phyloP scores from a whole-genome alignment of 2,113 vertebrate species.

The Geothlypis trichas region DNA sequence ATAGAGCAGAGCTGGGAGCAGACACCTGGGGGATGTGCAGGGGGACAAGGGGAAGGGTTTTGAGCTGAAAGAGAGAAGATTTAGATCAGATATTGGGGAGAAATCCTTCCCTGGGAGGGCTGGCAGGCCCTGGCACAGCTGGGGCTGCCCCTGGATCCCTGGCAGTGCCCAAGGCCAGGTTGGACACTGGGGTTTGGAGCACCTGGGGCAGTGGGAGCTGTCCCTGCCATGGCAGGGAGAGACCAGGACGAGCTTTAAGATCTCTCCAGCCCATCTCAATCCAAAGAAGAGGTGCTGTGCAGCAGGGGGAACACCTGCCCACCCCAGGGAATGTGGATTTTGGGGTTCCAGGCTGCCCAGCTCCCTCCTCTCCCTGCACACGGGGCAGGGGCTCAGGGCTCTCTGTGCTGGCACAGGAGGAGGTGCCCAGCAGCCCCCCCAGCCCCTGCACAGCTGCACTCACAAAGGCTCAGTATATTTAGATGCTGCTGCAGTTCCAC shows the following conservation, averaged over 20 bases:
- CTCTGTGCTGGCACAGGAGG: accelerated
- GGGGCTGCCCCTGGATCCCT: neutral
- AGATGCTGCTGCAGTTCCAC: slow-evolving; percentile 2
- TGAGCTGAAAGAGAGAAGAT: neutral
- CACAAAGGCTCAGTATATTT: slow-evolving; percentile 18
- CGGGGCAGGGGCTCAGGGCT: neutral
- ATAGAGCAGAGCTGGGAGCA: accelerated
- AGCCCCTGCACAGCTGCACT: slow-evolving; percentile 11
- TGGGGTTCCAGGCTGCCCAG: neutral
- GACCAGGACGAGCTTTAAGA: neutral
- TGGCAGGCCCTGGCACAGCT: neutral
- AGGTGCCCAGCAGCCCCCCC: neutral
- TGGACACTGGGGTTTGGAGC: neutral
- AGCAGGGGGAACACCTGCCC: neutral
- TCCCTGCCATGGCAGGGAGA: neutral
- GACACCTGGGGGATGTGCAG: neutral
- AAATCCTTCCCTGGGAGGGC: neutral
- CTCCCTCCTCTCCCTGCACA: neutral
- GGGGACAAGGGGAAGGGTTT: neutral
- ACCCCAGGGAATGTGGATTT: accelerated
- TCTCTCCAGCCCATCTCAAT: neutral
- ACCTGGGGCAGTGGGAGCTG: neutral
- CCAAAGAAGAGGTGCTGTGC: accelerated
- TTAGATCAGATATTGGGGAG: neutral
- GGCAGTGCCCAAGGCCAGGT: neutral